Base-by-base conservation (phyloP, 2,888 invertebrate genomes). In the Athalia circularis region DNA sequence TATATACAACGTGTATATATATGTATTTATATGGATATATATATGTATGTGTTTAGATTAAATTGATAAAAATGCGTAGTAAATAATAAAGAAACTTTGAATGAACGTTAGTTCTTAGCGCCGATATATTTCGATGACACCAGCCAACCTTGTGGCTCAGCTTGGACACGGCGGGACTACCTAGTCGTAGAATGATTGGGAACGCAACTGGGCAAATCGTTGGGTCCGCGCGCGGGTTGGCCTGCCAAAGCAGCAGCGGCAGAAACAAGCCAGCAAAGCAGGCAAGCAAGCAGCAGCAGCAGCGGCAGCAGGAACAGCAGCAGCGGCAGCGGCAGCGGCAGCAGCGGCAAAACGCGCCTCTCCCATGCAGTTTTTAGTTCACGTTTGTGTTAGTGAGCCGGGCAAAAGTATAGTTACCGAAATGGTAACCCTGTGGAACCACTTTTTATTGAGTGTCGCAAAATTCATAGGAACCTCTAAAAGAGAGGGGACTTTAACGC, bases 391-490 rank as follows among this genome's bases (percentile, higher is more conserved):
- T n/a, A 48, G 77, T 61, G 57, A 64, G 77, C 81, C 81, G 86
- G 85, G 85, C 85, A 86, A 87, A 89, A 88, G 89, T 90, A 90
- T 89, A 90, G 90, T 90, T 90, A 90, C 90, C 90, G 89, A 90
- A 90, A 90, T 90, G 90, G 92, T 92, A 92, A 92, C 92, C 92
- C 92, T 92, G 92, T 92, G 92, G 92, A 92, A 92, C 92, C 92
- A 92, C 92, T 92, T 92, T 92, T 92, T 92, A 92, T 92, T 92
- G 92, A 92, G 91, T 92, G 90, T 92, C 91, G 92, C 92, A 92
- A 92, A 90, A 92, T 92, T 92, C 92, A 92, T 92, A 92, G 92
- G 92, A 92, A 92, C 91, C 91, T 91, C 86, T 83, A 82, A 82
- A 80, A 90, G 88, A 87, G 85, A 79, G 84, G 87, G 86, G 80